These are phyloP conservation scores for Cotesia glomerata DNA, from an alignment of 1,140 invertebrate species.

Conservation along the genomic window DNA sequence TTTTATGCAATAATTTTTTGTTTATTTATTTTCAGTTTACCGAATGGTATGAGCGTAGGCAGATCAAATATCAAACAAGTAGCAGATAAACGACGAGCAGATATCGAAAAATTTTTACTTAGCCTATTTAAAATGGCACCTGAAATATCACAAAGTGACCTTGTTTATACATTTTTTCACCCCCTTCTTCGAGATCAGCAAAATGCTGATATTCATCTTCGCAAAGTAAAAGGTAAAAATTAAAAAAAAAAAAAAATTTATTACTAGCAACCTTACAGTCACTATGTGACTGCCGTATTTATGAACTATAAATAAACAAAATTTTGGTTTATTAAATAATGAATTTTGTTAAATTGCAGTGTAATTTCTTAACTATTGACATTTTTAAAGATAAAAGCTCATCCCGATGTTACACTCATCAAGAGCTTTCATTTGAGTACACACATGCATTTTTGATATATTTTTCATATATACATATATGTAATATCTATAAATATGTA, in stretches of 20 bases:
- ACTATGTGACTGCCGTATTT: too few species aligned
- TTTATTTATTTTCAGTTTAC: slow-evolving; percentile 68
- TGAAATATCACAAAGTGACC: slow-evolving; percentile 93
- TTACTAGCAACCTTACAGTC: too few species aligned
- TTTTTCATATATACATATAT: too few species aligned
- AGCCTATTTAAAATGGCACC: slow-evolving; percentile 86
- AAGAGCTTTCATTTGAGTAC: too few species aligned
- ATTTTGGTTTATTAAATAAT: too few species aligned
- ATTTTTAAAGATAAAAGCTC: too few species aligned
- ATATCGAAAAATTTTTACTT: slow-evolving; percentile 86
- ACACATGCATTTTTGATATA: too few species aligned
- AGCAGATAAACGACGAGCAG: slow-evolving; percentile 84
- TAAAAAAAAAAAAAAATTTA: slow-evolving; percentile 14
- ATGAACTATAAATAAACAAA: too few species aligned
- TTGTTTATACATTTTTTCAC: slow-evolving; percentile 98
- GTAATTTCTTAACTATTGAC: too few species aligned
- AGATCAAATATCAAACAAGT: slow-evolving; percentile 94
- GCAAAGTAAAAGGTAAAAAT: slow-evolving; percentile 70
- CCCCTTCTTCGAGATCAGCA: slow-evolving; percentile 89
- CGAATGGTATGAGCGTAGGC: slow-evolving; percentile 82
- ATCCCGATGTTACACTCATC: too few species aligned
- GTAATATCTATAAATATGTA: too few species aligned
- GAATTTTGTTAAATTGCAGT: too few species aligned
- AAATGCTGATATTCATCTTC: slow-evolving; percentile 73
- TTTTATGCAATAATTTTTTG: neutral